Conservation (phyloP, 2,888 invertebrate species). For the Polymixis flavicincta region DNA sequence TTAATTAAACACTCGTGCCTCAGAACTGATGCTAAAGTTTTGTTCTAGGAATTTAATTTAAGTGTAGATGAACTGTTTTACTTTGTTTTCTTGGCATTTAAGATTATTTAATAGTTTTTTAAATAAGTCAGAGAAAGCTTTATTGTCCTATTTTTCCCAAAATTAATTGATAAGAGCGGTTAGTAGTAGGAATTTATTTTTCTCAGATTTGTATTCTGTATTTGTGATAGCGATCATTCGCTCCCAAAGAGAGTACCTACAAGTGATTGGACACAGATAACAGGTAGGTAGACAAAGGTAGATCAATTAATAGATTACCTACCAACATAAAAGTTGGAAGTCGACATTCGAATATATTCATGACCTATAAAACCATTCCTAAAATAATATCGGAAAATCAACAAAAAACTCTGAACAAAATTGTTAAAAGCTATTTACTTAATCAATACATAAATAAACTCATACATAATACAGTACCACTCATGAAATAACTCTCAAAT, state of each 20-base stretch:
- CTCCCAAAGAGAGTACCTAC: not conserved
- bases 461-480: not conserved
- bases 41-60: constrained; percentile 5
- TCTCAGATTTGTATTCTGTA: not conserved
- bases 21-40: constrained; percentile 20
- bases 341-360: too few relatives aligned
- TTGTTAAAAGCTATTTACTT: not conserved
- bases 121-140: not conserved
- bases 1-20: constrained; percentile 38
- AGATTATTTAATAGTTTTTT: constrained; percentile 6
- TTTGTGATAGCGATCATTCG: not conserved
- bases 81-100: not conserved
- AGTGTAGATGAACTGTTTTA: not conserved
- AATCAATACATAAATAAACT: not conserved
- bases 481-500: not conserved
- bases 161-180: not conserved
- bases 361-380: not conserved
- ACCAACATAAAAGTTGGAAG: not conserved
- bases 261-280: not conserved
- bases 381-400: not conserved
- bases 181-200: not conserved
- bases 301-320: not conserved
- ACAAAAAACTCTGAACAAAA: too few relatives aligned
- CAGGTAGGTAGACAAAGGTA: not conserved
- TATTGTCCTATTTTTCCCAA: not conserved